These are phyloP conservation scores for Parelbella ahira DNA, from an alignment of 2,888 invertebrate genomes.

Conservation along the genomic window DNA sequence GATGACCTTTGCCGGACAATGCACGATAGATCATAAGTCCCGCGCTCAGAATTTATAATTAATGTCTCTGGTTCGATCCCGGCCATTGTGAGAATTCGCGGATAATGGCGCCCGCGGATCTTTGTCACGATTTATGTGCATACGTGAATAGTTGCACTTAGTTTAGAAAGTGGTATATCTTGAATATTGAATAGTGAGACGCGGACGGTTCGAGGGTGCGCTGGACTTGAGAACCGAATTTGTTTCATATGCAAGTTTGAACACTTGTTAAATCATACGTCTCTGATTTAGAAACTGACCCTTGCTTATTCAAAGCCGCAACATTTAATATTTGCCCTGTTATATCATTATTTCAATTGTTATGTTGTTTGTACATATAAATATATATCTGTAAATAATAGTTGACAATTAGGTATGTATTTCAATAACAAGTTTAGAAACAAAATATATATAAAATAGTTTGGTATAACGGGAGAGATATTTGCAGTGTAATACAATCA, in stretches of 20 bases:
- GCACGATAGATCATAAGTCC: conserved; percentile 53
- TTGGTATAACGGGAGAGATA: too few species aligned
- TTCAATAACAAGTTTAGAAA: too few species aligned
- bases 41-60: conserved; percentile 74
- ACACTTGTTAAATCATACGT: conserved; percentile 63
- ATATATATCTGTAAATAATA: too few species aligned
- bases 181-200: conserved; percentile 76
- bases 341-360: too few species aligned
- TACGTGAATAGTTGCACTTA: conserved; percentile 50
- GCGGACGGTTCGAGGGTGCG: conserved; percentile 31
- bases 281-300: conserved; percentile 44
- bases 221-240: conserved; percentile 55
- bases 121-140: conserved; percentile 53
- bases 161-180: conserved; percentile 70
- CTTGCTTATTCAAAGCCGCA: conserved; percentile 24
- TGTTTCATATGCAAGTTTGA: conserved; percentile 29
- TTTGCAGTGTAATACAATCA: too few species aligned
- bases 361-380: too few species aligned
- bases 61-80: conserved; percentile 56
- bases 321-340: conserved; percentile 6
- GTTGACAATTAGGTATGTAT: too few species aligned
- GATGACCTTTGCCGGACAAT: conserved; percentile 70
- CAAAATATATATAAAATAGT: too few species aligned
- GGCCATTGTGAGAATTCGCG: conserved; percentile 61
- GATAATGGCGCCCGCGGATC: conserved; percentile 59